Percentiles rank a stretch among this genome's conserved stretches.
Evolutionary conservation across 2,113 vertebrate genomes (phyloP).

Genomic region (Scomber japonicus): DNA sequence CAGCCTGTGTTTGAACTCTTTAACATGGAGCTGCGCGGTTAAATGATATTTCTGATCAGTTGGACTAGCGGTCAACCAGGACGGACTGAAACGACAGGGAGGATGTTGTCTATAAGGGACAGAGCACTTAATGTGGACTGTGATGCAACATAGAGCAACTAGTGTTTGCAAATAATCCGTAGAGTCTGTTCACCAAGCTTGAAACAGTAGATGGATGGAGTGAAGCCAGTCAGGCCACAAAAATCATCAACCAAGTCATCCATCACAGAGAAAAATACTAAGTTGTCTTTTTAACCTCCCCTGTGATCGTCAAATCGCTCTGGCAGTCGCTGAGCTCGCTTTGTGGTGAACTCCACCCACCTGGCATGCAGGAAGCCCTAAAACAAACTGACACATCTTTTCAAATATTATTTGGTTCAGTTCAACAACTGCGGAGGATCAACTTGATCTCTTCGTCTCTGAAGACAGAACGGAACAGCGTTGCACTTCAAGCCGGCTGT

Average conservation of each 20-base stretch:
- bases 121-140: slow-evolving; percentile 38
- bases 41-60: slow-evolving; percentile 27
- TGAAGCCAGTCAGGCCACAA: slow-evolving; percentile 32
- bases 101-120: slow-evolving; percentile 28
- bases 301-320: slow-evolving; percentile 39
- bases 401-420: slow-evolving; percentile 14
- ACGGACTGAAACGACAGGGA: slow-evolving; percentile 24
- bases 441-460: background rate
- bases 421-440: slow-evolving; percentile 17
- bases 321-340: slow-evolving; percentile 28
- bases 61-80: slow-evolving; percentile 14
- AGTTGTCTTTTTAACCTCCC: slow-evolving; percentile 5
- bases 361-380: slow-evolving; percentile 20
- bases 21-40: slow-evolving; percentile 31
- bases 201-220: slow-evolving; percentile 26
- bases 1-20: slow-evolving; percentile 51
- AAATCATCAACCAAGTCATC: slow-evolving; percentile 43
- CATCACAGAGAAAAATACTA: slow-evolving; percentile 32
- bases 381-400: slow-evolving; percentile 43
- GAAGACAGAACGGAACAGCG: background rate
- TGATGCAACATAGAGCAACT: slow-evolving; percentile 30
- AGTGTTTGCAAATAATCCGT: slow-evolving; percentile 34
- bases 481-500: background rate
- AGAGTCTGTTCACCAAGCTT: slow-evolving; percentile 14
- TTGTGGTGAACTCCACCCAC: slow-evolving; percentile 32